These are phyloP conservation scores for Salmo trutta DNA, from an alignment of 2,797 vertebrate species.

Conservation along the genomic window DNA sequence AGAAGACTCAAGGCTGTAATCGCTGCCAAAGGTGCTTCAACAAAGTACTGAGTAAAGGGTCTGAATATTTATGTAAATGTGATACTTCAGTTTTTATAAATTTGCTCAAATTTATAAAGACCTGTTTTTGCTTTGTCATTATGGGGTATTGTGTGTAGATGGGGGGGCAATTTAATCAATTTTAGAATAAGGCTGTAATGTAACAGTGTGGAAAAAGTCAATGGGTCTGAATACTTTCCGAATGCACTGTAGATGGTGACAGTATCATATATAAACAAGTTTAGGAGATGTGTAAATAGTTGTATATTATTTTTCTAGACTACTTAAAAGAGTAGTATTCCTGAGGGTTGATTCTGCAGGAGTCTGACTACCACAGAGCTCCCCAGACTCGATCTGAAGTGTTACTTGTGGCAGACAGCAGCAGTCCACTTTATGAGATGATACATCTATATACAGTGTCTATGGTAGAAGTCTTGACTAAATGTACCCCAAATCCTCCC, in stretches of 20 bases:
- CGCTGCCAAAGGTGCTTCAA: too few relatives aligned
- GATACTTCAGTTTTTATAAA: too few relatives aligned
- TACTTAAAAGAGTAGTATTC: slow-evolving; percentile 63
- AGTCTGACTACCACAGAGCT: slow-evolving; percentile 52
- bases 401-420: slow-evolving; percentile 30
- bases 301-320: slow-evolving; percentile 63
- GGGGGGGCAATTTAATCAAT: too few relatives aligned
- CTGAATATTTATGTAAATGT: too few relatives aligned
- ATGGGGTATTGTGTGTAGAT: too few relatives aligned
- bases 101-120: too few relatives aligned
- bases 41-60: too few relatives aligned
- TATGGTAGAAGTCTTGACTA: slow-evolving; percentile 41
- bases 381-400: slow-evolving; percentile 46
- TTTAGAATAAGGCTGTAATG: too few relatives aligned
- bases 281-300: slow-evolving; percentile 67
- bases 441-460: slow-evolving; percentile 43
- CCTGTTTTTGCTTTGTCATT: too few relatives aligned
- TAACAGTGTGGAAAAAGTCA: too few relatives aligned
- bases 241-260: slow-evolving; percentile 30
- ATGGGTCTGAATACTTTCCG: too few relatives aligned
- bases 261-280: slow-evolving; percentile 63
- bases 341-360: slow-evolving; percentile 40
- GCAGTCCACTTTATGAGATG: slow-evolving; percentile 39
- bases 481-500: slow-evolving; percentile 34
- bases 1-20: too few relatives aligned